phyloP scores from a whole-genome alignment of 2,888 invertebrate genomes.

The Agonopterix alstromeriana region DNA sequence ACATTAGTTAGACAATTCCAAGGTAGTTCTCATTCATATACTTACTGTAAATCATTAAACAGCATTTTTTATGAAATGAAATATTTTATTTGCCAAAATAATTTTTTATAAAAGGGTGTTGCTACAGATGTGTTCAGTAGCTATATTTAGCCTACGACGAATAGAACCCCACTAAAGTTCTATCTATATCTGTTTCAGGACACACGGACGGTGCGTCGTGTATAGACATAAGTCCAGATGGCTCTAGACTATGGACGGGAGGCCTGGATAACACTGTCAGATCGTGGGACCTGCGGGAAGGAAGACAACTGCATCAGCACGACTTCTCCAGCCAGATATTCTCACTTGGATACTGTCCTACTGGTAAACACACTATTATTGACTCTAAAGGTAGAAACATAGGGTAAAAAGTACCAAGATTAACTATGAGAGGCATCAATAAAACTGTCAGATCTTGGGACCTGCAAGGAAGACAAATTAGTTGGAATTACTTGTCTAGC shows the following conservation, averaged over 20 bases:
- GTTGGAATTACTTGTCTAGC: no score
- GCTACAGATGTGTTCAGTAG: no score
- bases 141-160: no score
- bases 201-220: slow-evolving; percentile 99
- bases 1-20: slow-evolving; percentile 94
- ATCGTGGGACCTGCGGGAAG: slow-evolving; percentile 96
- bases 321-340: slow-evolving; percentile 95
- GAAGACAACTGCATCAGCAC: slow-evolving; percentile 94
- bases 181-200: slow-evolving; percentile 55
- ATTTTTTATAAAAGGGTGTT: no score
- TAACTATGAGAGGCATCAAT: background rate
- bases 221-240: slow-evolving; percentile 97
- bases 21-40: slow-evolving; percentile 51
- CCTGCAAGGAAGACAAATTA: no score
- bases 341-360: slow-evolving; percentile 93
- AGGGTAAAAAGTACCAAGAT: no score
- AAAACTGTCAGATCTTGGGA: background rate
- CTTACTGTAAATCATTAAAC: no score
- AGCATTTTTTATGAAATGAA: no score
- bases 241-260: slow-evolving; percentile 93
- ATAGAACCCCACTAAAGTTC: background rate
- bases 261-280: slow-evolving; percentile 98
- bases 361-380: slow-evolving; percentile 66
- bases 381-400: no score
- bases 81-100: no score